A percentile compares a stretch with the other conserved stretches of the same genome.
These are phyloP conservation scores for Zaprionus inermis DNA, from an alignment of 1,140 invertebrate species.

Conservation along the genomic window DNA sequence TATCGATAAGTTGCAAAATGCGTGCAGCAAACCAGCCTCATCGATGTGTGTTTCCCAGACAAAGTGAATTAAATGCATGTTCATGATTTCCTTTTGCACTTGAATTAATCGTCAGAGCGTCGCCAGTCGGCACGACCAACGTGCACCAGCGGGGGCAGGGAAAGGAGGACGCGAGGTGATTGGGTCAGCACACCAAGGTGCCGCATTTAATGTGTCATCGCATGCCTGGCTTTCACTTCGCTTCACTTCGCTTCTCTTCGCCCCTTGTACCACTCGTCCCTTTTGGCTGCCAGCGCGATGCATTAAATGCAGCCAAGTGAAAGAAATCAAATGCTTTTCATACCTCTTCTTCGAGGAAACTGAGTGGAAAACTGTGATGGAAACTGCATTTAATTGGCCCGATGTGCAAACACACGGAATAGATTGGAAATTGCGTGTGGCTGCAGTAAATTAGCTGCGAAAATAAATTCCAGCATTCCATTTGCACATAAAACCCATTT, in stretches of 20 bases:
- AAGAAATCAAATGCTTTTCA: slow-evolving; percentile 30
- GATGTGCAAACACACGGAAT: slow-evolving; percentile 25
- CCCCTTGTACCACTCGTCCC: neutral
- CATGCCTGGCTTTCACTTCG: neutral
- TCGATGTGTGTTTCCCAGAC: slow-evolving; percentile 39
- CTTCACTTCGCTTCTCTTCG: slow-evolving; percentile 2
- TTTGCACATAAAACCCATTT: slow-evolving; percentile 9
- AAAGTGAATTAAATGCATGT: slow-evolving; percentile 70
- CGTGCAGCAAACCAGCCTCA: slow-evolving; percentile 56
- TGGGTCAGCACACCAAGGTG: slow-evolving; percentile 19
- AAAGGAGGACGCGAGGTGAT: slow-evolving; percentile 1
- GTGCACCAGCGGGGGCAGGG: slow-evolving; percentile 10
- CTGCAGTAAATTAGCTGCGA: slow-evolving; percentile 27
- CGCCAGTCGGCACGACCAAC: neutral
- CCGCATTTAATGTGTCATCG: slow-evolving; percentile 15
- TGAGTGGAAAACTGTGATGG: neutral
- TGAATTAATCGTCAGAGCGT: slow-evolving; percentile 39
- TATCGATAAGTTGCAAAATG: slow-evolving; percentile 48
- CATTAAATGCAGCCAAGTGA: slow-evolving; percentile 28
- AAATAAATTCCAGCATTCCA: slow-evolving; percentile 14
- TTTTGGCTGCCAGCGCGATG: slow-evolving; percentile 8
- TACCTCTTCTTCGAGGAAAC: neutral
- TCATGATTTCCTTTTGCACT: slow-evolving; percentile 67
- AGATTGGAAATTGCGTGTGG: slow-evolving; percentile 18
- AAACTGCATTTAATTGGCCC: slow-evolving; percentile 41